Evolutionary conservation across 2,797 vertebrate genomes (phyloP).

Genomic region (Scolopax bukidnonensis): DNA sequence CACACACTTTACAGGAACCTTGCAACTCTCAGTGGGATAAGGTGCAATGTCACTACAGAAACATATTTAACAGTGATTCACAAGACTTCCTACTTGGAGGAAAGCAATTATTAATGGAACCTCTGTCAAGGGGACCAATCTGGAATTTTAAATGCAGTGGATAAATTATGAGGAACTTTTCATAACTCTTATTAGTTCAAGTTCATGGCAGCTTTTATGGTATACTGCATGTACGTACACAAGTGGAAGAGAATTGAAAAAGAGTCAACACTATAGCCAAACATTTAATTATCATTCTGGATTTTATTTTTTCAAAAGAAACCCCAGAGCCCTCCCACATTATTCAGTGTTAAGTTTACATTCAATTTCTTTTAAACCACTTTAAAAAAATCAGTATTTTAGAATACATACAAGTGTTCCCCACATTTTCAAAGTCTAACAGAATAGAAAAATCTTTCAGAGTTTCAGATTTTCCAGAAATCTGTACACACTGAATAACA

Average conservation of each 20-base stretch:
- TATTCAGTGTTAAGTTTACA: slow-evolving; percentile 54
- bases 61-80: not conserved
- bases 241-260: not conserved
- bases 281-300: not conserved
- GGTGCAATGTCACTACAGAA: not conserved
- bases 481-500: not conserved
- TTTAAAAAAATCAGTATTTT: slow-evolving; percentile 59
- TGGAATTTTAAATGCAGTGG: not conserved
- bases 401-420: not conserved
- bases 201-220: not conserved
- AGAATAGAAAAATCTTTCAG: not conserved
- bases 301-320: slow-evolving; percentile 52
- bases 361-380: slow-evolving; percentile 30
- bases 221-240: not conserved
- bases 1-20: not conserved
- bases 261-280: not conserved
- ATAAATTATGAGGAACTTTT: not conserved
- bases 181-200: not conserved
- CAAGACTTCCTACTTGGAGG: not conserved
- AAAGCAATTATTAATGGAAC: not conserved
- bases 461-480: slow-evolving; percentile 25
- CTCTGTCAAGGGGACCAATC: not conserved
- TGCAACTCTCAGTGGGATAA: not conserved
- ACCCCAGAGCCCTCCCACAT: not conserved
- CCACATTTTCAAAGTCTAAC: not conserved